Base-by-base conservation (phyloP, 2,797 vertebrate species). In the Neoniphon sammara region DNA sequence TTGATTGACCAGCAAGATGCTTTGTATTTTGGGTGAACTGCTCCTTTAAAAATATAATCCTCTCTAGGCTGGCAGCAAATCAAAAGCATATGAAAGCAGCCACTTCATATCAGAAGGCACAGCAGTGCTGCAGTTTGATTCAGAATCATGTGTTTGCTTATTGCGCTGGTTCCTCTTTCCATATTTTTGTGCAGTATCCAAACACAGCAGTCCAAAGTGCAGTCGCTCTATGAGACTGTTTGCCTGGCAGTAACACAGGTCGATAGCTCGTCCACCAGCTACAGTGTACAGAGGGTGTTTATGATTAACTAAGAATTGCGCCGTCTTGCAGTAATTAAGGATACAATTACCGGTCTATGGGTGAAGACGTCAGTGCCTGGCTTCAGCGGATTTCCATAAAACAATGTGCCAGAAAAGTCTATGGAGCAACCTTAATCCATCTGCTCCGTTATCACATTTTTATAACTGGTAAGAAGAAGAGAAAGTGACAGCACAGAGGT, bases 281-380 rank as follows among this genome's bases (percentile, higher is more conserved):
- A 44, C 63, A 72, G 85, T 85, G 79, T 86, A 77, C 77, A 75
- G 56, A 89, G 39, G 47, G 50, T n/a, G 82, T 92, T 91, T 69
- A 93, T 93, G 83, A 94, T 94, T 94, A 92, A 94, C 91, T 54
- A 80, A 73, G 57, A 54, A 74, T 79, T 82, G 36, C 23, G n/a
- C 65, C 75, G 46, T 42, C 65, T 60, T 12, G 14, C 47, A 47
- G 70, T 78, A 63, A 86, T 84, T 55, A 61, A 12, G n/a, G 58
- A 25, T 31, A 54, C 55, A 69, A 31, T 50, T 17, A 72, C 15
- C 36, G 55, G 46, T 68, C 34, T 36, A 62, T 31, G 49, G 65
- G 66, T 39, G 34, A 71, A 59, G 15, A 54, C 0, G 42, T 62
- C 75, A 62, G 53, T 0, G 23, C 60, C 21, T 65, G 30, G 20